Conservation (phyloP, 2,888 invertebrate genomes). For the Ametastegia equiseti region DNA sequence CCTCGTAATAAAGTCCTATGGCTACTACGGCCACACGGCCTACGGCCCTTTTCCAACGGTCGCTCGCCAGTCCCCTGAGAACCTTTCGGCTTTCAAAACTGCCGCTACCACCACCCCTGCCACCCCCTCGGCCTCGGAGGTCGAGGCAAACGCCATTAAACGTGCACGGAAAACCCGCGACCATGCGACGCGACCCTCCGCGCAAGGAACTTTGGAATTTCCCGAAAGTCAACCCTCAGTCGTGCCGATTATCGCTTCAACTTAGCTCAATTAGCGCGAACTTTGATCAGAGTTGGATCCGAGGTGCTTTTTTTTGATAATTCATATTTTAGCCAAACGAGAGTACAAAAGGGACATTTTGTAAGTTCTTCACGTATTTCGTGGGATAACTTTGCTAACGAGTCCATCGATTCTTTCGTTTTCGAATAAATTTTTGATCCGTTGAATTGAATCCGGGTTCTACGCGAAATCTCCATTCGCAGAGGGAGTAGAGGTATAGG, state of each 20-base stretch:
- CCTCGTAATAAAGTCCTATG: slow-evolving; percentile 35
- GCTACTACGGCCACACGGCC: background rate
- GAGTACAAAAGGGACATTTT: too few relatives aligned
- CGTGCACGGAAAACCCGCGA: background rate
- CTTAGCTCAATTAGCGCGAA: background rate
- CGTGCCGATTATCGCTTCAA: background rate
- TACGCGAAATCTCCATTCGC: too few relatives aligned
- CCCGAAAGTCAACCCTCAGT: background rate
- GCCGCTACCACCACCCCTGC: background rate
- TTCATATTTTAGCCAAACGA: background rate
- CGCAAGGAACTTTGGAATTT: background rate
- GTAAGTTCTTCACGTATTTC: background rate
- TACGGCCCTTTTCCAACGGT: slow-evolving; percentile 6
- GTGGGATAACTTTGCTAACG: background rate
- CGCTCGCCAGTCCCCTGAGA: slow-evolving; percentile 32
- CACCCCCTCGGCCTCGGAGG: slow-evolving; percentile 3
- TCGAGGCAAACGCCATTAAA: slow-evolving; percentile 21
- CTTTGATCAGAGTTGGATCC: background rate
- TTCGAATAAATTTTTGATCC: too few relatives aligned
- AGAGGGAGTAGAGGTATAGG: too few relatives aligned
- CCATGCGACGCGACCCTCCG: background rate
- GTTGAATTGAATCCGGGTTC: too few relatives aligned
- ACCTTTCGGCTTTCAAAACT: slow-evolving; percentile 40
- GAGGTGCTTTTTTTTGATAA: background rate
- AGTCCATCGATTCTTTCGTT: too few relatives aligned